phyloP scores from a whole-genome alignment of 2,113 vertebrate species.

The Aldabrachelys gigantea region DNA sequence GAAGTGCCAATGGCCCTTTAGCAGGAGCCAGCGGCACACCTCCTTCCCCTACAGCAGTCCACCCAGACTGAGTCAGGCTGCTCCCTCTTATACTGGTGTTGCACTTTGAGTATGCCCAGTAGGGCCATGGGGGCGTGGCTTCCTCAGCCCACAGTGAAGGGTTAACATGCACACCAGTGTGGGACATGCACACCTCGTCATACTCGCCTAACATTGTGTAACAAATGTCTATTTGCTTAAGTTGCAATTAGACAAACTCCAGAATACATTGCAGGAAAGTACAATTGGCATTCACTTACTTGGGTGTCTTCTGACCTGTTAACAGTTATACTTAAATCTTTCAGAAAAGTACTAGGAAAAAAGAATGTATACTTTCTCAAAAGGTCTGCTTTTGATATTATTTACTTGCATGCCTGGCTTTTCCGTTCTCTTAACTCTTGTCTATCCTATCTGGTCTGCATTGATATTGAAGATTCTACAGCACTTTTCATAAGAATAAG shows the following conservation, averaged over 20 bases:
- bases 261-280: neutral
- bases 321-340: neutral
- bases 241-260: neutral
- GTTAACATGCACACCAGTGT: no score
- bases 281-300: neutral
- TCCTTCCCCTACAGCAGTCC: no score
- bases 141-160: no score
- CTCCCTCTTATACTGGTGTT: no score
- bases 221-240: neutral
- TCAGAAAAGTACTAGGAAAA: neutral
- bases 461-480: neutral
- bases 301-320: neutral
- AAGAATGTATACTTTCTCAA: neutral
- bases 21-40: no score
- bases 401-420: neutral
- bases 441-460: neutral
- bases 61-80: no score
- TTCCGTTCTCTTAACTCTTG: neutral
- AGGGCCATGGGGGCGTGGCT: no score
- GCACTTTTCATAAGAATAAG: neutral
- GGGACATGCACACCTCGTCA: no score
- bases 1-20: no score
- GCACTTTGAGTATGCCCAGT: no score
- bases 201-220: accelerated
- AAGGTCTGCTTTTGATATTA: neutral